Evolutionary conservation across 1,140 invertebrate species (phyloP).

Genomic region (Drosophila sp.): DNA sequence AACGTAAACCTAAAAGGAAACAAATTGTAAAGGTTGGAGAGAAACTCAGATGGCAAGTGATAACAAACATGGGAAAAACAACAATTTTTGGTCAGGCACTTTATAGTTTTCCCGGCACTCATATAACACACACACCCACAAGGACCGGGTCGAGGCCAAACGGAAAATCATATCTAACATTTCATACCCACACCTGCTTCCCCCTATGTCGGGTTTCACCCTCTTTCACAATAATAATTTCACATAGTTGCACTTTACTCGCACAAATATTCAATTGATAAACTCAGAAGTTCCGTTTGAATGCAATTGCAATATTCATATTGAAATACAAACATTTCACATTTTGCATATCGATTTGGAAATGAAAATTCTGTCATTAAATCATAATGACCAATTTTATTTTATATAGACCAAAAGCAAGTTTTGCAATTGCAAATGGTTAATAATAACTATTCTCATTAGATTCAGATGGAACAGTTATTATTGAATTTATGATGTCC

Average conservation of each 20-base stretch:
- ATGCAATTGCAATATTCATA: conserved; percentile 5
- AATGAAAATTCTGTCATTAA: conserved; percentile 6
- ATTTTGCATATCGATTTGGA: neutral
- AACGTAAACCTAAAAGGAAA: conserved; percentile 33
- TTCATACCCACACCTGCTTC: neutral
- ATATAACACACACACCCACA: conserved; percentile 10
- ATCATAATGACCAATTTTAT: neutral
- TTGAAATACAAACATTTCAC: neutral
- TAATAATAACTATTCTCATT: neutral
- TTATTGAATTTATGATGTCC: too few species aligned
- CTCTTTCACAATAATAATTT: neutral
- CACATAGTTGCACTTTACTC: neutral
- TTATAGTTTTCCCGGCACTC: conserved; percentile 2
- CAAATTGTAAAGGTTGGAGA: conserved; percentile 29
- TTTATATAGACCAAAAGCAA: neutral
- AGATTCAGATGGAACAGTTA: neutral
- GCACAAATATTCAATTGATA: conserved; percentile 10
- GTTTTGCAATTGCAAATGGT: neutral
- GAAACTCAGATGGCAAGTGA: conserved; percentile 13
- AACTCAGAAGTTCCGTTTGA: conserved; percentile 3
- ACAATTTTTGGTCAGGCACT: conserved; percentile 2
- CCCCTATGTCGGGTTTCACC: neutral
- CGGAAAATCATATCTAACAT: conserved; percentile 8
- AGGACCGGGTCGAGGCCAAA: neutral
- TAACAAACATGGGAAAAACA: neutral